phyloP scores from a whole-genome alignment of 1,140 invertebrate genomes.

The Zophobas morio region DNA sequence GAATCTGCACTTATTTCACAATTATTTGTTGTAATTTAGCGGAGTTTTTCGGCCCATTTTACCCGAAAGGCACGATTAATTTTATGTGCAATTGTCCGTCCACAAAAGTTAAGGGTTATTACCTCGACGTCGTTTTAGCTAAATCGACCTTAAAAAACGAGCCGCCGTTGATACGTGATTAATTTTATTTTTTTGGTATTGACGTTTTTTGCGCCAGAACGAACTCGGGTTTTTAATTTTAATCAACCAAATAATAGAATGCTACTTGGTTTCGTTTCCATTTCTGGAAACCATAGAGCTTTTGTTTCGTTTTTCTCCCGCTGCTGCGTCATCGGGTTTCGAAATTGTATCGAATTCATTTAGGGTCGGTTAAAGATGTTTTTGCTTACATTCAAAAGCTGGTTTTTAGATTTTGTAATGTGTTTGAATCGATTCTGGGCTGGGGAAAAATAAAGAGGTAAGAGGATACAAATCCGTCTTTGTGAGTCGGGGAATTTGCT shows the following conservation, averaged over 20 bases:
- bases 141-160: slow-evolving; percentile 1
- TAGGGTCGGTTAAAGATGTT: not conserved
- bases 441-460: slow-evolving; percentile 7
- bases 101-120: slow-evolving; percentile 1
- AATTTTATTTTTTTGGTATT: not conserved
- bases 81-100: slow-evolving; percentile 25
- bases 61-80: not conserved
- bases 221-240: not conserved
- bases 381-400: not conserved
- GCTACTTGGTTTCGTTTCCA: slow-evolving; percentile 1
- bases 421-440: not conserved
- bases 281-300: not conserved
- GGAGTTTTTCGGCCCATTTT: not conserved
- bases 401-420: not conserved
- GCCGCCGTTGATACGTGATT: too few species aligned
- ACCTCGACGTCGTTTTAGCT: not conserved
- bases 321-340: not conserved
- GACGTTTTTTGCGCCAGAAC: not conserved
- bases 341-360: slow-evolving; percentile 6
- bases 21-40: slow-evolving; percentile 37
- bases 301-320: not conserved
- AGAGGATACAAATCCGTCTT: slow-evolving; percentile 13
- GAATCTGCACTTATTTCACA: slow-evolving; percentile 19
- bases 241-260: not conserved
- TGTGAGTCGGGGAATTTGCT: slow-evolving; percentile 16